Evolutionary conservation across 2,888 invertebrate genomes (phyloP).

Genomic region (Nomada goodeniana): DNA sequence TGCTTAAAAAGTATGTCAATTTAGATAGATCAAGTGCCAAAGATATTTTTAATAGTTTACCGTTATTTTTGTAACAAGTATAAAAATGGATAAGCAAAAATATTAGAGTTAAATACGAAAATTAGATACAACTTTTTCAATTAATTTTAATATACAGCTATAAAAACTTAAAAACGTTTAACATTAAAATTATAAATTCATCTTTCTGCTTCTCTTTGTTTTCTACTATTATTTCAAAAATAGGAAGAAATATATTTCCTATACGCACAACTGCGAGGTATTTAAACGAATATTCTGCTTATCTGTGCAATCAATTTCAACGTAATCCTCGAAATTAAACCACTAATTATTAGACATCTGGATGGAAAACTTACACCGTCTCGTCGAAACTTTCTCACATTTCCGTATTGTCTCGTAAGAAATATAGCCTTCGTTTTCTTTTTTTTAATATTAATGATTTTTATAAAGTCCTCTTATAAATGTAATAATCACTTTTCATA

Average conservation of each 20-base stretch:
- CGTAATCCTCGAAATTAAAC: constrained; percentile 1
- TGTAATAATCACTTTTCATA: constrained; percentile 42
- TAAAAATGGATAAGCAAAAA: constrained; percentile 66
- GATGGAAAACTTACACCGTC: constrained; percentile 21
- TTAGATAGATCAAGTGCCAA: constrained; percentile 54
- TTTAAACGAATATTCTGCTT: constrained; percentile 2
- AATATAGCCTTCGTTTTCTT: constrained; percentile 38
- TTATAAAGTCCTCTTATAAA: constrained; percentile 44
- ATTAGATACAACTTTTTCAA: constrained; percentile 48
- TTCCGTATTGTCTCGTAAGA: constrained; percentile 44
- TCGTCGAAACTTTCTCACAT: constrained; percentile 8
- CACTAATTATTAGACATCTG: background rate
- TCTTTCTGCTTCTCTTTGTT: background rate
- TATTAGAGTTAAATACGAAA: constrained; percentile 58
- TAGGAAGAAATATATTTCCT: background rate
- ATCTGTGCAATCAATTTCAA: background rate
- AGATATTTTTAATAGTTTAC: constrained; percentile 34
- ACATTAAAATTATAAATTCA: constrained; percentile 31
- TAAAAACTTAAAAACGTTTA: constrained; percentile 32
- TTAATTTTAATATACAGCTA: constrained; percentile 31
- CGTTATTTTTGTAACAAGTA: constrained; percentile 54
- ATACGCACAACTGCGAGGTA: background rate
- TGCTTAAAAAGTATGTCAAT: constrained; percentile 55
- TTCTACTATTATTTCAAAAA: constrained; percentile 3
- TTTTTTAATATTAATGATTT: constrained; percentile 30